Percentiles rank a stretch among this genome's conserved stretches.
Conservation (phyloP, 1,140 invertebrate species). For the Drosophila nigrodunni region DNA sequence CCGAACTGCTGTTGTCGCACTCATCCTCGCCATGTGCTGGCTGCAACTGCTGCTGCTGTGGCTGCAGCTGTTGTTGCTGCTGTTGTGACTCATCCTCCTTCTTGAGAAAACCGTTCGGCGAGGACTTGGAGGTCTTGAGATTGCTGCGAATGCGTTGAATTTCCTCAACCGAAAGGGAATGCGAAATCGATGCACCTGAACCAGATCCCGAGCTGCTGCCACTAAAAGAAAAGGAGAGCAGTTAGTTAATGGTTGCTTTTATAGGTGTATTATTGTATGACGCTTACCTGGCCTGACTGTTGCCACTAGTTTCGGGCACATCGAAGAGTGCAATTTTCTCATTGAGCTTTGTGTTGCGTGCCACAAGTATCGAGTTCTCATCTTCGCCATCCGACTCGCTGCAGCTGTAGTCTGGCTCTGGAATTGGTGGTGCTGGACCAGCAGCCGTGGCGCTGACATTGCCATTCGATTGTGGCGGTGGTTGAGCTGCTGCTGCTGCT, state of each 20-base stretch:
- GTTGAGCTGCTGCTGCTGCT: constrained; percentile 93
- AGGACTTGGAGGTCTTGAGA: constrained; percentile 93
- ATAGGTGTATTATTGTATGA: too few relatives aligned
- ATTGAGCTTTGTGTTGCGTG: constrained; percentile 80
- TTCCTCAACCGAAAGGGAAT: constrained; percentile 94
- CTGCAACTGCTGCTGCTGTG: constrained; percentile 50
- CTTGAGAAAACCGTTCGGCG: constrained; percentile 91
- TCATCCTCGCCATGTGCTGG: constrained; percentile 87
- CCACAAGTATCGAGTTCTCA: constrained; percentile 85
- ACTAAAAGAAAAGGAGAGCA: constrained; percentile 15
- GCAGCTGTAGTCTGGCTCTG: constrained; percentile 95
- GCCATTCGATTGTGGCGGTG: constrained; percentile 88
- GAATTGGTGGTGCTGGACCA: constrained; percentile 89
- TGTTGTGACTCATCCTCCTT: constrained; percentile 83
- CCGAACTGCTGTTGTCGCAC: constrained; percentile 94
- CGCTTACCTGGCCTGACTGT: constrained; percentile 88
- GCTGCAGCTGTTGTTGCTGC: constrained; percentile 28
- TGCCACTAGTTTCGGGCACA: constrained; percentile 87
- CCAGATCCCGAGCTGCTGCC: constrained; percentile 87
- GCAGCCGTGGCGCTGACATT: constrained; percentile 69
- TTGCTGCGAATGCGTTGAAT: constrained; percentile 93
- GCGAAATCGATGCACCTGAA: constrained; percentile 90
- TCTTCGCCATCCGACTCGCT: constrained; percentile 90
- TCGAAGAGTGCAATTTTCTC: constrained; percentile 83
- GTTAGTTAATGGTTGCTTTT: neutral